phyloP scores from a whole-genome alignment of 2,797 vertebrate species.

The Pogonophryne albipinna region DNA sequence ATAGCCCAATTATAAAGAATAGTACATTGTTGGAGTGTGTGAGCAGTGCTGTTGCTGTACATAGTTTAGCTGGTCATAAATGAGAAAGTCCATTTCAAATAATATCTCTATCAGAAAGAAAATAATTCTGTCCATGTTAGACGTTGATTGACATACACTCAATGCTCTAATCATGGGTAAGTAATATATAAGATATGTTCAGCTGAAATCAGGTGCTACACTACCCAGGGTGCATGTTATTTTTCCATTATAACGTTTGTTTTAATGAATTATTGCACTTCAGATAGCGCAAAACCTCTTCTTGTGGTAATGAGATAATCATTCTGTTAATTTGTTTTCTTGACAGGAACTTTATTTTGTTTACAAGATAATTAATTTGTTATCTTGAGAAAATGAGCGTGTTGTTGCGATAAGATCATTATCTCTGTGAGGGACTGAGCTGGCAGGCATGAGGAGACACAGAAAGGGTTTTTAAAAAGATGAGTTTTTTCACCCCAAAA shows the following conservation, averaged over 20 bases:
- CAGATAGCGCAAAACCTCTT: neutral
- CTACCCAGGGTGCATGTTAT: neutral
- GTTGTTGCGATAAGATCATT: constrained; percentile 7
- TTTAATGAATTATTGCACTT: neutral
- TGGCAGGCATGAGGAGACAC: constrained; percentile 7
- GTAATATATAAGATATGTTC: neutral
- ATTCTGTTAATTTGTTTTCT: constrained; percentile 17
- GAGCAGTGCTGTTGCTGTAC: neutral
- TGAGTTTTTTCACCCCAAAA: constrained; percentile 7
- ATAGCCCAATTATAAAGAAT: too few relatives aligned
- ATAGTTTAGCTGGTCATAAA: too few relatives aligned
- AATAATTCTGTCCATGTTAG: neutral
- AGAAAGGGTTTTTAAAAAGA: neutral
- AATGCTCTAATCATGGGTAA: neutral
- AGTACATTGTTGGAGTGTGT: too few relatives aligned
- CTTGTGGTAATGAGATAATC: constrained; percentile 9
- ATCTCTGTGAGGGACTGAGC: constrained; percentile 14
- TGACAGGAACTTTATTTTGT: constrained; percentile 14
- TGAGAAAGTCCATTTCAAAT: too few relatives aligned
- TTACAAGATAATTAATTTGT: constrained; percentile 5
- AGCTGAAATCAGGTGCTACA: neutral
- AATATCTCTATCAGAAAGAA: neutral
- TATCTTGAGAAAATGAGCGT: constrained; percentile 6
- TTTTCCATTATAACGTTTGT: neutral
- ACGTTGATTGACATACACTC: neutral